phyloP scores from a whole-genome alignment of 2,113 vertebrate species.

The Bombycilla garrulus region DNA sequence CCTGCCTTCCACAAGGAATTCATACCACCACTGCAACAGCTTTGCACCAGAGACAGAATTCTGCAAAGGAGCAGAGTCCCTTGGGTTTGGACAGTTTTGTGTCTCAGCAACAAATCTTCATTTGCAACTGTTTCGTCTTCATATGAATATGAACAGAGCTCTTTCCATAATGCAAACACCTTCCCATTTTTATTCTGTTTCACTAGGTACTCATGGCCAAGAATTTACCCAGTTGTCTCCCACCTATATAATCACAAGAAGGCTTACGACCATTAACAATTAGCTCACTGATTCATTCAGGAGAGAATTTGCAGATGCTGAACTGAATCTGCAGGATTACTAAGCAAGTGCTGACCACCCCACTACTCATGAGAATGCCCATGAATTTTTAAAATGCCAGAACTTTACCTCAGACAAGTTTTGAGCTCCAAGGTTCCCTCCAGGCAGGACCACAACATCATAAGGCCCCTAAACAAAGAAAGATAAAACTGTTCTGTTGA shows the following conservation, averaged over 20 bases:
- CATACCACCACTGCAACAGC: background rate
- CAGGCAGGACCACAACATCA: conserved; percentile 92
- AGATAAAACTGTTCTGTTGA: background rate
- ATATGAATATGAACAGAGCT: background rate
- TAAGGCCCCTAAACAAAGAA: conserved; percentile 84
- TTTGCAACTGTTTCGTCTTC: background rate
- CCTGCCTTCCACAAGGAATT: background rate
- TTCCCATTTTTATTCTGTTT: background rate
- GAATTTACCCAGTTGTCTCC: background rate
- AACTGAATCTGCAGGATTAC: background rate
- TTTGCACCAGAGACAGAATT: background rate
- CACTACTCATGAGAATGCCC: background rate
- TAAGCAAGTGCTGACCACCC: background rate
- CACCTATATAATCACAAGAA: background rate
- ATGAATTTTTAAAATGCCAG: background rate
- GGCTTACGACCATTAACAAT: background rate
- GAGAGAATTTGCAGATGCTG: background rate
- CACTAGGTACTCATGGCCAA: background rate
- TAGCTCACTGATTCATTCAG: background rate
- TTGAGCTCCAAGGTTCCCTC: conserved; percentile 92
- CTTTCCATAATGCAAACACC: background rate
- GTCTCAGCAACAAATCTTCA: background rate
- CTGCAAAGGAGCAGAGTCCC: background rate
- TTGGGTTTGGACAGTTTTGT: background rate
- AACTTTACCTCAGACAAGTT: conserved; percentile 89